Conservation (phyloP, 2,888 invertebrate genomes). For the Abrostola tripartita region DNA sequence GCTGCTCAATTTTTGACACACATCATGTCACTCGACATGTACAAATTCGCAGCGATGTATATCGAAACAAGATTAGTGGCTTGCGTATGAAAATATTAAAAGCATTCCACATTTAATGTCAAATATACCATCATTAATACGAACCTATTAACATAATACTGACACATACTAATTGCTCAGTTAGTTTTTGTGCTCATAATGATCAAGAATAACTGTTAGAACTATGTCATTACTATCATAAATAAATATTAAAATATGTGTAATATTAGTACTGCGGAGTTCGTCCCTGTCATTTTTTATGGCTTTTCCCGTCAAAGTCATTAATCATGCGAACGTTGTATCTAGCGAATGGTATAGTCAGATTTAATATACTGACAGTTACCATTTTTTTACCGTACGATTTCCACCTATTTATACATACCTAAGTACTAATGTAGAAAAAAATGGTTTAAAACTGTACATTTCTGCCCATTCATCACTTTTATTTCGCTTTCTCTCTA, state of each 20-base stretch:
- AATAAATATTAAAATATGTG: constrained; percentile 33
- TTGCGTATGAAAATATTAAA: constrained; percentile 17
- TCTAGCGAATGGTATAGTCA: constrained; percentile 34
- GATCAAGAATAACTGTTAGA: constrained; percentile 28
- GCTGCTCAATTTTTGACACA: not conserved
- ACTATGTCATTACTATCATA: constrained; percentile 30
- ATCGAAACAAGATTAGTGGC: constrained; percentile 6
- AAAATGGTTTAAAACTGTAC: too few relatives aligned
- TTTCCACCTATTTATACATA: constrained; percentile 10
- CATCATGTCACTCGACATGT: constrained; percentile 4
- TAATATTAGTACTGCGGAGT: constrained; percentile 43
- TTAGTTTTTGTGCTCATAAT: constrained; percentile 23
- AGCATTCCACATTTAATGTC: constrained; percentile 17
- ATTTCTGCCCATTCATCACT: too few relatives aligned
- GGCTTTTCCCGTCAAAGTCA: constrained; percentile 41
- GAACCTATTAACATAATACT: constrained; percentile 17
- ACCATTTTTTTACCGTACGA: constrained; percentile 43
- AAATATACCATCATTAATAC: constrained; percentile 23
- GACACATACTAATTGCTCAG: constrained; percentile 40
- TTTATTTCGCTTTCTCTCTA: too few relatives aligned
- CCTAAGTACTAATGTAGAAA: too few relatives aligned
- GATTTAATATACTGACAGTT: constrained; percentile 48
- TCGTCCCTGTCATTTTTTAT: constrained; percentile 50
- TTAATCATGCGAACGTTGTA: constrained; percentile 45
- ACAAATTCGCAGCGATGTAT: constrained; percentile 12